These are phyloP conservation scores for Andricus grossulariae DNA, from an alignment of 1,140 invertebrate genomes.

Conservation along the genomic window DNA sequence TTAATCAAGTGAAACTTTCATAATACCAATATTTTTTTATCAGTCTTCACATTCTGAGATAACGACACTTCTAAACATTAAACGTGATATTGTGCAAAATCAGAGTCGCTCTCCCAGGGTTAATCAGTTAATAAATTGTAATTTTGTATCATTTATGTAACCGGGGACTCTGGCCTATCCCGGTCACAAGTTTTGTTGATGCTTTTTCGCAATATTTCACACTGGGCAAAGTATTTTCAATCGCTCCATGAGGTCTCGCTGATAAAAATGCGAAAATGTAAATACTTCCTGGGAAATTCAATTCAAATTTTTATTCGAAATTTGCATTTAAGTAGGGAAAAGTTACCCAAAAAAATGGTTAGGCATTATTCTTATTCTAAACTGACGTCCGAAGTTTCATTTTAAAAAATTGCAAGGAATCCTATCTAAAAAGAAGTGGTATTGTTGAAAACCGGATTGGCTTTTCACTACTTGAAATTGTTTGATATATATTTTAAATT, in stretches of 20 bases:
- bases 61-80: neutral
- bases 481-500: too few relatives aligned
- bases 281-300: neutral
- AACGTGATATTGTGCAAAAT: conserved; percentile 1
- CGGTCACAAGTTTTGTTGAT: neutral
- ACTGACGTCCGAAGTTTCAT: too few relatives aligned
- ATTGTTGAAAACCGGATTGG: too few relatives aligned
- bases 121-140: conserved; percentile 27
- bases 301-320: too few relatives aligned
- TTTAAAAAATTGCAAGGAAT: too few relatives aligned
- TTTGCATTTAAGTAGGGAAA: too few relatives aligned
- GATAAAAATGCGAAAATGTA: neutral
- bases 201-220: conserved; percentile 8
- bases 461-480: too few relatives aligned
- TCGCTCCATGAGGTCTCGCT: conserved; percentile 5
- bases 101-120: neutral
- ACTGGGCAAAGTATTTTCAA: conserved; percentile 18
- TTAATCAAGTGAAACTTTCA: conserved; percentile 15
- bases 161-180: conserved; percentile 8
- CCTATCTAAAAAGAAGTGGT: too few relatives aligned
- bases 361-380: too few relatives aligned
- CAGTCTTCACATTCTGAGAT: conserved; percentile 22
- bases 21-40: conserved; percentile 4
- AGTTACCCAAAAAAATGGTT: too few relatives aligned
- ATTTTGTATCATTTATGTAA: conserved; percentile 27